phyloP scores from a whole-genome alignment of 1,140 invertebrate genomes.

The Polypedilum pembai region DNA sequence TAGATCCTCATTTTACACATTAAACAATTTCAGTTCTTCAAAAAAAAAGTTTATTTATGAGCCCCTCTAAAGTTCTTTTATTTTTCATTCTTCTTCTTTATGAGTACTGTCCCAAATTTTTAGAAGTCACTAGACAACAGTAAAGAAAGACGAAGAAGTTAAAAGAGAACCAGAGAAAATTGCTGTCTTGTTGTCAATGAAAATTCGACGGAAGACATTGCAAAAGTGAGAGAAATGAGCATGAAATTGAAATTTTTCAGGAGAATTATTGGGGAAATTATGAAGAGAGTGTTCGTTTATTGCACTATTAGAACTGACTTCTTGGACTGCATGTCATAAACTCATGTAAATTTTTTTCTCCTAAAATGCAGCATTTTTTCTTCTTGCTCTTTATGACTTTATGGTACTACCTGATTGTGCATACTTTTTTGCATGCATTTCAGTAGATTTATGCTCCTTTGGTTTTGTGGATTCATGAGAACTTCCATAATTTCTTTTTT shows the following conservation, averaged over 20 bases:
- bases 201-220: neutral
- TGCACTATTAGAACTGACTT: neutral
- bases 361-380: too few relatives aligned
- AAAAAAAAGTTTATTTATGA: too few relatives aligned
- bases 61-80: neutral
- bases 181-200: conserved; percentile 1
- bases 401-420: neutral
- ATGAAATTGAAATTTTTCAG: conserved; percentile 24
- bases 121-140: neutral
- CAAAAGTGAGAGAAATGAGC: conserved; percentile 4
- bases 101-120: neutral
- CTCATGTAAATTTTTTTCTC: too few relatives aligned
- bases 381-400: too few relatives aligned
- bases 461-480: too few relatives aligned
- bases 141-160: neutral
- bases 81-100: too few relatives aligned
- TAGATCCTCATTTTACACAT: too few relatives aligned
- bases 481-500: too few relatives aligned
- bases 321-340: too few relatives aligned
- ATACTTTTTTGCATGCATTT: neutral
- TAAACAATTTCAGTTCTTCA: too few relatives aligned
- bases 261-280: conserved; percentile 1
- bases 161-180: neutral
- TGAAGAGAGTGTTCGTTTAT: neutral
- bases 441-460: neutral